Conservation (phyloP, 2,113 vertebrate species). For the Rhagologus leucostigma region DNA sequence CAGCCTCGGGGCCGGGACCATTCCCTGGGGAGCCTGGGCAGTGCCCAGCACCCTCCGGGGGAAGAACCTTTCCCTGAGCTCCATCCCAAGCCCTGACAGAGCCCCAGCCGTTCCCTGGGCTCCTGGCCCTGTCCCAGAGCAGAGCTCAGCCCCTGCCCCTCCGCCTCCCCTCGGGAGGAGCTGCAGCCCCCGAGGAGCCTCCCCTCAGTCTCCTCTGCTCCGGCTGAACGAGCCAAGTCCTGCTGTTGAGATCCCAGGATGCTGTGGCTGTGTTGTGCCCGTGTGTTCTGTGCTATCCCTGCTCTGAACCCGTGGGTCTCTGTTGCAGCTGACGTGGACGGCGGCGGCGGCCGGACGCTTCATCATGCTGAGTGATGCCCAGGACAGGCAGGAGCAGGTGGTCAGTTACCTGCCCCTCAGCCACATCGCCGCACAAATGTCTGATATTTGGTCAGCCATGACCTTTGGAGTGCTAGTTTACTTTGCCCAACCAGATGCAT, state of each 20-base stretch:
- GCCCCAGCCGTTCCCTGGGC: background rate
- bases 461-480: conserved; percentile 72
- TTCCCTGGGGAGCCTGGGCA: background rate
- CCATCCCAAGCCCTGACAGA: background rate
- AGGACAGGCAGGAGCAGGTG: conserved; percentile 76
- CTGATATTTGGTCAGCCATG: conserved; percentile 87
- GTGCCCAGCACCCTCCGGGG: background rate
- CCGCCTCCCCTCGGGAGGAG: too few species aligned
- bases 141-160: background rate
- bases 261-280: rapidly evolving
- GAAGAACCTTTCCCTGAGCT: background rate
- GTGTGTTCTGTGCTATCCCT: background rate
- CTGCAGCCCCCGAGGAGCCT: background rate
- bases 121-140: background rate
- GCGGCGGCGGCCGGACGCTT: conserved; percentile 29
- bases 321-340: conserved; percentile 85
- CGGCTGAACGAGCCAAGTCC: background rate
- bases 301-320: background rate
- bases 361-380: conserved; percentile 15
- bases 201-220: background rate
- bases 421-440: conserved; percentile 89
- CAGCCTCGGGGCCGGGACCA: background rate
- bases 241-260: rapidly evolving
- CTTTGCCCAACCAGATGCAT: conserved; percentile 89
- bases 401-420: conserved; percentile 96